Evolutionary conservation across 2,113 vertebrate species (phyloP).

Genomic region (Hemiprocne comata): DNA sequence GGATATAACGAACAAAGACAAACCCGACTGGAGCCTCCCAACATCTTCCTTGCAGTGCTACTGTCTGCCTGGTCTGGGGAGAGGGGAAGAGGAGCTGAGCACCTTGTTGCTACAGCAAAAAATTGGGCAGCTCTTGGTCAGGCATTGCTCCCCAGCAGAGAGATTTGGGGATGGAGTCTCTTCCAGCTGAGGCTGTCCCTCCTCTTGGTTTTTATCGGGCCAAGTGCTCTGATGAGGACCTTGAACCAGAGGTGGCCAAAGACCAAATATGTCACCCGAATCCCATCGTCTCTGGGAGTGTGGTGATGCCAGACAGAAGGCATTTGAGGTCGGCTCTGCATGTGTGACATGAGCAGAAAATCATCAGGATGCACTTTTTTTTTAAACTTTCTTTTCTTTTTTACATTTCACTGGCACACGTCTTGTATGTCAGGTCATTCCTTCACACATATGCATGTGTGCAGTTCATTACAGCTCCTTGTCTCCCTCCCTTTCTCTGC

Average conservation of each 20-base stretch:
- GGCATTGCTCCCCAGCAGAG: not conserved
- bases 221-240: not conserved
- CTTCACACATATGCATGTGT: conserved; percentile 1
- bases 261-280: not conserved
- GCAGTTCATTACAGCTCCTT: conserved; percentile 31
- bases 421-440: not conserved
- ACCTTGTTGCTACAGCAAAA: not conserved
- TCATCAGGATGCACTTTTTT: not conserved
- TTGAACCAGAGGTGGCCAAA: not conserved
- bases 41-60: not conserved
- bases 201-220: not conserved
- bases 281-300: not conserved
- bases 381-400: not conserved
- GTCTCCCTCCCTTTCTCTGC: not conserved
- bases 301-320: conserved; percentile 47
- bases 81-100: not conserved
- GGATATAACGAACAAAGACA: not conserved
- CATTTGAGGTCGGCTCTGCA: conserved; percentile 28
- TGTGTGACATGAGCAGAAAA: not conserved
- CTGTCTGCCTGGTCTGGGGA: not conserved
- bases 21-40: not conserved
- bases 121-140: not conserved
- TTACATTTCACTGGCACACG: not conserved
- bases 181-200: not conserved
- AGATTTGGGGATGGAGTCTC: not conserved